Evolutionary conservation across 2,113 vertebrate genomes (phyloP), one percentile per base, ranked within the genome.

Genomic region (Pandion haliaetus): DNA sequence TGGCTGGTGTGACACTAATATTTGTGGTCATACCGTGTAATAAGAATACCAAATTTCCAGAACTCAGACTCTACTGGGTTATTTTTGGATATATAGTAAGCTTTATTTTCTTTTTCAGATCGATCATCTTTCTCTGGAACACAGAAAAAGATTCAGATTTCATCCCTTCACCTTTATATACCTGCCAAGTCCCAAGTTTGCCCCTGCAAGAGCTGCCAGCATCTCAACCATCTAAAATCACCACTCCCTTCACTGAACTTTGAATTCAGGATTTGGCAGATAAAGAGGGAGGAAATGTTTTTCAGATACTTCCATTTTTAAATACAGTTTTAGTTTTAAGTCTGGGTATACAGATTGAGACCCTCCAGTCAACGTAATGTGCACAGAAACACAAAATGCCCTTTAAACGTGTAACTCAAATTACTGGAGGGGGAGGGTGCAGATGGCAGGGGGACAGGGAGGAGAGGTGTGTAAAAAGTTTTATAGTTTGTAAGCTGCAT

Each of bases 51-150:
- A 85, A 95, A 95, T 83, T 77, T 95, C 96, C 94, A 97, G 55
- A 91, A 93, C 80, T 95, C 93, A 89, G 83, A 93, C n/a, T 87
- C 61, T 44, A 77, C 45, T 50, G 49, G 50, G 84, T 93, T 96
- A 96, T 97, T 97, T 97, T 93, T 97, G 89, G 81, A 95, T 90
- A 93, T 63, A 82, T 66, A 94, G 66, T 94, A 95, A 90, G 58
- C 24, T 88, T 94, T 95, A 82, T 91, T 96, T 93, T 97, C 91
- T 93, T 96, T 95, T 94, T 93, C 86, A 95, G 87, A 97, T 93
- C 58, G 74, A 97, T 95, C 84, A 91, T 87, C 91, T 95, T 93
- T 93, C 83, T 94, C 82, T 91, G 94, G 95, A 94, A 93, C 74
- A 96, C 18, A 93, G 86, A 85, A 95, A 58, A 94, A 88, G 89